phyloP scores from a whole-genome alignment of 2,888 invertebrate species.

The Suillia variegata region DNA sequence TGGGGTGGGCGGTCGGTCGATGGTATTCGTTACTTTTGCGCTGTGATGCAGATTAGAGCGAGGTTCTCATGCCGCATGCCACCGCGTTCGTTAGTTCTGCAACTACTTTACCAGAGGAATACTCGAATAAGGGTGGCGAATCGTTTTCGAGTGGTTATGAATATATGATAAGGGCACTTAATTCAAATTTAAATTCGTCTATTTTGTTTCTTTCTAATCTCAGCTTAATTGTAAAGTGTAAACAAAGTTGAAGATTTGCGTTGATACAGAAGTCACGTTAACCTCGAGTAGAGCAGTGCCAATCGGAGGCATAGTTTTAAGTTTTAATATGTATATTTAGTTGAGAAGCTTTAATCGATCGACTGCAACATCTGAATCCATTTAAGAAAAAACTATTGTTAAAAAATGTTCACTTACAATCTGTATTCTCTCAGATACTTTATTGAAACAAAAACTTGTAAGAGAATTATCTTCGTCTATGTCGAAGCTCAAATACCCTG shows the following conservation, averaged over 20 bases:
- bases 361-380: too few relatives aligned
- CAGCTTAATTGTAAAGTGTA: not conserved
- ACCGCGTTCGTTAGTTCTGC: not conserved
- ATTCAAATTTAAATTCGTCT: slow-evolving; percentile 7
- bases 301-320: too few relatives aligned
- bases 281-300: not conserved
- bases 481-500: too few relatives aligned
- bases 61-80: slow-evolving; percentile 41
- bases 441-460: too few relatives aligned
- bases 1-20: slow-evolving; percentile 9
- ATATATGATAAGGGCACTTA: slow-evolving; percentile 19
- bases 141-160: slow-evolving; percentile 29
- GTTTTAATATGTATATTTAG: too few relatives aligned
- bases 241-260: not conserved
- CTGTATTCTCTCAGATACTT: too few relatives aligned
- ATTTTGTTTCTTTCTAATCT: not conserved
- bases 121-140: slow-evolving; percentile 33
- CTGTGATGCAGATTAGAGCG: slow-evolving; percentile 50
- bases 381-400: too few relatives aligned
- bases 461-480: too few relatives aligned
- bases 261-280: not conserved
- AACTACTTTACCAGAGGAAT: slow-evolving; percentile 14
- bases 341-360: too few relatives aligned
- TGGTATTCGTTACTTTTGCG: slow-evolving; percentile 24
- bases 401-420: too few relatives aligned